Evolutionary conservation across 2,888 invertebrate species (phyloP), one percentile per base, ranked within the genome.

Genomic region (Diploptera punctata): DNA sequence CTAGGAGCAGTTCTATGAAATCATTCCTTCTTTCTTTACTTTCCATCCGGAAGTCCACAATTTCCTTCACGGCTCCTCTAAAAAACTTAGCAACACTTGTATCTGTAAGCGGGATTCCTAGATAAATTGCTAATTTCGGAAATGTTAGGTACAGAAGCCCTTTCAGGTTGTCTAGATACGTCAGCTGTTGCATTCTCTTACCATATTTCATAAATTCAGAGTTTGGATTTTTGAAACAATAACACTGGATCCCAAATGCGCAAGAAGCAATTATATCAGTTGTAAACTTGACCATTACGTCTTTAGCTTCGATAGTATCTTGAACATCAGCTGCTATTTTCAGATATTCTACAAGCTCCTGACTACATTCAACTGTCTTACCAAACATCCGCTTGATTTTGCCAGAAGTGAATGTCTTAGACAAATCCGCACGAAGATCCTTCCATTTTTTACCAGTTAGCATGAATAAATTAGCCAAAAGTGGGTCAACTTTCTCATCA

Each of bases 191-290:
- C 79, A 77, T 24, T 79, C 77, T 67, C 73, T 75, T 0, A 77
- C 79, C 75, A 81, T 79, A 31, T 78, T 61, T 26, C 79, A 78
- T 62, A 82, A 84, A 38, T 81, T 83, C 1, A 80, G 84, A 75
- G 24, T 84, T 80, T 1, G 73, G 70, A 43, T 79, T 65, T 62
- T 82, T 82, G 0, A 80, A 80, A 0, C 79, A 78, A 49, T 81
- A 76, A 1, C 80, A 78, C 9, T 80, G 80, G 3, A 85, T 81
- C 0, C 86, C 86, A 72, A 86, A 85, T 0, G 85, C 82, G 1
- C 83, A 79, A 0, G 81, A 82, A 0, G 80, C 80, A 3, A 84
- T 81, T 3, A 79, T 76, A 69, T 80, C 79, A 9, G 78, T 78
- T 5, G 78, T 75, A 69, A 75, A 79, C 13, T 78, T 72, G 3